Percentiles rank a stretch among this genome's conserved stretches.
These are phyloP conservation scores for Parazoanthus atlanticus DNA, from an alignment of 92 coral and sea anemone species.

Conservation along the genomic window DNA sequence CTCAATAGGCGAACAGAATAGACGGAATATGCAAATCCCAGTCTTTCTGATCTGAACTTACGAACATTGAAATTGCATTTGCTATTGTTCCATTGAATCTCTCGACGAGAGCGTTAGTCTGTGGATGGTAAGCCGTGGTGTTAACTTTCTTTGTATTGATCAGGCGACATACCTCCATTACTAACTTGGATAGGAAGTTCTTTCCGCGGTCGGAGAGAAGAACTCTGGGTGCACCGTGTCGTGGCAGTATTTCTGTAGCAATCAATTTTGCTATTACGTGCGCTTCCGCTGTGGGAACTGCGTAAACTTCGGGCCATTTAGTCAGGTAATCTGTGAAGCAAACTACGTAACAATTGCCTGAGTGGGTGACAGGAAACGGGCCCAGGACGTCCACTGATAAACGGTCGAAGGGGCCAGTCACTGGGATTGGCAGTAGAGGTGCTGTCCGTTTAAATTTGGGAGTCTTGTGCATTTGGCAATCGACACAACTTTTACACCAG, in stretches of 20 bases:
- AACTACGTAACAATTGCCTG: slow-evolving; percentile 62
- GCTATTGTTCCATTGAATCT: slow-evolving; percentile 47
- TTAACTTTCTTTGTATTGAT: slow-evolving; percentile 60
- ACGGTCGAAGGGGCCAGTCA: background rate
- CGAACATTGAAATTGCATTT: slow-evolving; percentile 47
- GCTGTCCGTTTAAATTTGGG: background rate
- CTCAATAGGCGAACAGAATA: slow-evolving; percentile 41
- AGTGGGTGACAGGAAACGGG: slow-evolving; percentile 53
- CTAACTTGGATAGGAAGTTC: slow-evolving; percentile 48
- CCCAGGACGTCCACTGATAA: slow-evolving; percentile 38
- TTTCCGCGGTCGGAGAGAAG: slow-evolving; percentile 54
- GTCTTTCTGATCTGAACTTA: slow-evolving; percentile 46
- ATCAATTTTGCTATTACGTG: slow-evolving; percentile 44
- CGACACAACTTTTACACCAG: slow-evolving; percentile 37
- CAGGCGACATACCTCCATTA: slow-evolving; percentile 48
- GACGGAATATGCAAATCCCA: slow-evolving; percentile 53
- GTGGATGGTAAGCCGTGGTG: slow-evolving; percentile 65
- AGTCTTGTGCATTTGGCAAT: slow-evolving; percentile 31
- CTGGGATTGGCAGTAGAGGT: background rate
- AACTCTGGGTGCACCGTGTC: slow-evolving; percentile 50
- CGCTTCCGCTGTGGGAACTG: slow-evolving; percentile 54
- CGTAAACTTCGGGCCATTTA: slow-evolving; percentile 70
- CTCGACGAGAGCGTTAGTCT: slow-evolving; percentile 38
- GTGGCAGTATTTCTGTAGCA: slow-evolving; percentile 49
- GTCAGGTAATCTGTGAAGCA: slow-evolving; percentile 63